phyloP scores from a whole-genome alignment of 2,797 vertebrate genomes.

The Onychomys leucogaster region DNA sequence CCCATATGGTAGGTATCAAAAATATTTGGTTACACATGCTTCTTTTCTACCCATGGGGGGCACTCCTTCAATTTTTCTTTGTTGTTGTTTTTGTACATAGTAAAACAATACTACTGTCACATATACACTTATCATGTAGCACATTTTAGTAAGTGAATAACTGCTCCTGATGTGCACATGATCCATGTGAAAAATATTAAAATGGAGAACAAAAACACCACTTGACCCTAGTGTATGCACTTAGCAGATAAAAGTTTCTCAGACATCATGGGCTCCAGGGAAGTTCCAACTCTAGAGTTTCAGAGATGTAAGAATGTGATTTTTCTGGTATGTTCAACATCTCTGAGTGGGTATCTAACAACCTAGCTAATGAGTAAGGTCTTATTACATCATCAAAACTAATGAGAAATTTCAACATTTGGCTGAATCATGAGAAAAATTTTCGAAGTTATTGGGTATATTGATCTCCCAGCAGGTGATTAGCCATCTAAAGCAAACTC shows the following conservation, averaged over 20 bases:
- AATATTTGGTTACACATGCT: background rate
- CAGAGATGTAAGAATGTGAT: background rate
- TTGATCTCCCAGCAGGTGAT: slow-evolving; percentile 59
- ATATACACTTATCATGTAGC: background rate
- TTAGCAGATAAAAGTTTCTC: background rate
- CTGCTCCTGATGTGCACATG: background rate
- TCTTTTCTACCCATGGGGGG: background rate
- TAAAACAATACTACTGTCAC: background rate
- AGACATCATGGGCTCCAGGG: background rate
- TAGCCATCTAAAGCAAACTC: slow-evolving; percentile 40
- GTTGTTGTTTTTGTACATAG: background rate
- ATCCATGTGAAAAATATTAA: background rate
- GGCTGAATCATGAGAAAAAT: slow-evolving; percentile 57
- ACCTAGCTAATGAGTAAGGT: slow-evolving; percentile 49
- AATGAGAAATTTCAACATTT: slow-evolving; percentile 74
- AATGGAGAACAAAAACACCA: background rate
- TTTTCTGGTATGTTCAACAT: slow-evolving; percentile 4
- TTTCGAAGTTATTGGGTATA: background rate
- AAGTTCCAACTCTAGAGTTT: background rate
- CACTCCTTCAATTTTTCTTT: background rate
- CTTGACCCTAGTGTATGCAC: background rate
- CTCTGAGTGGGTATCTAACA: slow-evolving; percentile 40
- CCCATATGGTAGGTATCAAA: background rate
- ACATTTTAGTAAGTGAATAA: background rate
- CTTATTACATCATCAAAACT: slow-evolving; percentile 68